phyloP scores from a whole-genome alignment of 2,113 vertebrate species.

The Formicarius rufipectus region DNA sequence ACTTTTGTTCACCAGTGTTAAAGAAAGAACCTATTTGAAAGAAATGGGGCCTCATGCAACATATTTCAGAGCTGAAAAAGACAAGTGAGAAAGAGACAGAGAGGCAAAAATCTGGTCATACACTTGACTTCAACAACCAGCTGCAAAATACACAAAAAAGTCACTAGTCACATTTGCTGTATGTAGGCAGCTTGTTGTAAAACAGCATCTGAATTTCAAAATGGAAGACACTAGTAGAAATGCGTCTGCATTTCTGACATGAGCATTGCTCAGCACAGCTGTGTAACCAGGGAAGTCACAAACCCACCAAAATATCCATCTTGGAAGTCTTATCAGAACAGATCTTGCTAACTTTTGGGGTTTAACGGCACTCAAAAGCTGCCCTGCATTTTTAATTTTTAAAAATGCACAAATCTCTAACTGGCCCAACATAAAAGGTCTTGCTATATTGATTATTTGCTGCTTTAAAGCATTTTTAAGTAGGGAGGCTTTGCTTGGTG shows the following conservation, averaged over 20 bases:
- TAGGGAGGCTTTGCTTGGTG: neutral
- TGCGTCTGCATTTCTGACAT: neutral
- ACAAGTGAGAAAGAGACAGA: neutral
- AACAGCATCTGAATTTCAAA: neutral
- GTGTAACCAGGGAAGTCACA: neutral
- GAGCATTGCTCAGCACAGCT: neutral
- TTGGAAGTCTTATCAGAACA: neutral
- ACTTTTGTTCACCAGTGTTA: constrained; percentile 28
- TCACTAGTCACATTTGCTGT: neutral
- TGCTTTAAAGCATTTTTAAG: neutral
- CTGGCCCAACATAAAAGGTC: neutral
- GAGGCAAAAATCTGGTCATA: constrained; percentile 1
- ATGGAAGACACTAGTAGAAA: neutral
- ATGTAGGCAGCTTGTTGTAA: neutral
- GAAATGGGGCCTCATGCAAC: constrained; percentile 5
- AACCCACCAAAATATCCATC: neutral
- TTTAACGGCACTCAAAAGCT: neutral
- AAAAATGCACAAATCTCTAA: neutral
- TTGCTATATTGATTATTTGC: neutral
- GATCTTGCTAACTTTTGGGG: neutral
- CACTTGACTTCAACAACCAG: neutral
- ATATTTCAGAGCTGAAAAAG: constrained; percentile 14
- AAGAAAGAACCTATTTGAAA: constrained; percentile 41
- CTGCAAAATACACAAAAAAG: neutral
- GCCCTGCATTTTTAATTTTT: neutral